Base-by-base conservation (phyloP, 30 jellyfish, hydroid and myxozoan species). In the Aurelia coerulea region DNA sequence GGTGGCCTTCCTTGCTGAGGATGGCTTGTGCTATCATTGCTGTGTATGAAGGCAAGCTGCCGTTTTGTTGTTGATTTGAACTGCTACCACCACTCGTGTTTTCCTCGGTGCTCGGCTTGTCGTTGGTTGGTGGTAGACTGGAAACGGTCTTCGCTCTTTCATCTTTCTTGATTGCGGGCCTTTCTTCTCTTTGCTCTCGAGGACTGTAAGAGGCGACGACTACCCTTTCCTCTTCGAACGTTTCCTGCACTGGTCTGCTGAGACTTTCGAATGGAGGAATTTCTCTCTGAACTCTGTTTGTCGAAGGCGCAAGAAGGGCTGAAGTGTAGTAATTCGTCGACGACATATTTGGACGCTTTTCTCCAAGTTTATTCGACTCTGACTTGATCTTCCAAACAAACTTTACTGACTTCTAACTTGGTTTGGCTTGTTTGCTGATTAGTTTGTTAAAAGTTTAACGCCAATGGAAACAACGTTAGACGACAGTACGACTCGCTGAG, bases 11-110 rank as follows among this genome's bases (percentile, higher is more conserved):
- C 79, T 90, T 90, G 81, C 90, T 79, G 33, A 90, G 90, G 33
- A 90, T 90, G 18, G 97, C 92, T 62, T 90, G 97, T 29, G 97
- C 97, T 23, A 90, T 90, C 97, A 90, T 90, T 18, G 97, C 89
- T 8, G 89, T 79, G 81, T 79, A 79, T 19, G 89, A 79, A 15
- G 89, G 89, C 41, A 79, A 64, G 34, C 89, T 79, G 42, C 89
- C 89, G 78, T 65, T 75, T 78, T 77, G 85, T 35, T 73, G 92
- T 74, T 73, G 93, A 78, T 49, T 73, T 4, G 93, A 62, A 18
- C 42, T 49, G 77, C 56, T 84, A 37, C 39, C 74, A 16, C 17
- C 83, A 4, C 16, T 67, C 5, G 65, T 8, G 9, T 49, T 65
- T 29, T 84, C 88, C 11, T 73, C 93, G 10, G 34, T 58, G 68